Conservation (phyloP, 2,888 invertebrate genomes). For the Thyatira batis region DNA sequence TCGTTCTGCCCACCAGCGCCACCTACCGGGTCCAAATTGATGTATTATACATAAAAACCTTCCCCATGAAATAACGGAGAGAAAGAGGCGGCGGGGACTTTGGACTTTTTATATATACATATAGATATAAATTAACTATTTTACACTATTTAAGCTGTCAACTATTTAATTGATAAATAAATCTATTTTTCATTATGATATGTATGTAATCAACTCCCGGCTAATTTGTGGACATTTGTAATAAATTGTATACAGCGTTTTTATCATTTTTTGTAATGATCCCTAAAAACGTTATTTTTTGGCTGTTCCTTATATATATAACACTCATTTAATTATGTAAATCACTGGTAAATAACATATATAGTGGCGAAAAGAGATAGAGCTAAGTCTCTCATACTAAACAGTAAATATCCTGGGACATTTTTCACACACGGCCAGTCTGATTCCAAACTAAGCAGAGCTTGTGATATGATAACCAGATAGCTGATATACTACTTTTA, state of each 20-base stretch:
- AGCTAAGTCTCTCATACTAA: too few species aligned
- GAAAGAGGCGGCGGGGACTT: too few species aligned
- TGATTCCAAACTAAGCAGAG: too few species aligned
- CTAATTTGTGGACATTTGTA: slow-evolving; percentile 19
- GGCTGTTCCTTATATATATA: slow-evolving; percentile 17
- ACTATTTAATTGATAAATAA: not conserved
- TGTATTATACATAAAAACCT: too few species aligned
- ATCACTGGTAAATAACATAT: not conserved
- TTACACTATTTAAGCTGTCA: not conserved
- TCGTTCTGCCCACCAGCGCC: too few species aligned
- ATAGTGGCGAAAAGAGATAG: too few species aligned
- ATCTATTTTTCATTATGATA: not conserved
- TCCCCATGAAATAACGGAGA: too few species aligned
- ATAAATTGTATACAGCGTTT: slow-evolving; percentile 36
- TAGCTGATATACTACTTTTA: too few species aligned
- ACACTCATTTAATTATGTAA: not conserved
- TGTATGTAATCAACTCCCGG: slow-evolving; percentile 17
- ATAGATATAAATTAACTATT: not conserved
- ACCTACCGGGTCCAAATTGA: too few species aligned
- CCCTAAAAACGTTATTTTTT: slow-evolving; percentile 35
- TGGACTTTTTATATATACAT: not conserved
- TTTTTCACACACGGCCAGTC: too few species aligned
- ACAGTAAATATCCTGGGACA: too few species aligned
- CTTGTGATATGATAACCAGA: too few species aligned
- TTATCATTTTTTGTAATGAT: slow-evolving; percentile 22